Evolutionary conservation across 2,113 vertebrate species (phyloP).

Genomic region (Semicossyphus pulcher): DNA sequence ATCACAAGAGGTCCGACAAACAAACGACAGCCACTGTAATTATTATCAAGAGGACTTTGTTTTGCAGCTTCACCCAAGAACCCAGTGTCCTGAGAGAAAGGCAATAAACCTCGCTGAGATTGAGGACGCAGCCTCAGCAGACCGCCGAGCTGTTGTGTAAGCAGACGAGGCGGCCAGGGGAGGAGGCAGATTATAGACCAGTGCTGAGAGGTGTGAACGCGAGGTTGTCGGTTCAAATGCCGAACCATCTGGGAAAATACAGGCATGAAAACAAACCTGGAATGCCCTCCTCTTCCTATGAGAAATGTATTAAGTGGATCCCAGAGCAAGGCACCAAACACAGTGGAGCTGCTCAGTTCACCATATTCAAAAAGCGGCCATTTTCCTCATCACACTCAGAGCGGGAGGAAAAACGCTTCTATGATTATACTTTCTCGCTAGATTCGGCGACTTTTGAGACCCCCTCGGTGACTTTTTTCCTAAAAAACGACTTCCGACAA

Average conservation of each 20-base stretch:
- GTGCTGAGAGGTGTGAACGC: conserved; percentile 4
- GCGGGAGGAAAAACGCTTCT: no score
- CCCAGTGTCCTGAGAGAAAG: conserved; percentile 21
- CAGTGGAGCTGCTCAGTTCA: no score
- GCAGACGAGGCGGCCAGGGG: neutral
- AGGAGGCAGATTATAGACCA: conserved; percentile 34
- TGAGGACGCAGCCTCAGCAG: conserved; percentile 40
- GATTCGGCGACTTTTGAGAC: no score
- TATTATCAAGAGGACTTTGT: conserved; percentile 69
- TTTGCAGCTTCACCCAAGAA: conserved; percentile 47
- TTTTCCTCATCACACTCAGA: no score
- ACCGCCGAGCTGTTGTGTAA: conserved; percentile 7
- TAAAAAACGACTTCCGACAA: no score
- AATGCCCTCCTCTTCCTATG: no score
- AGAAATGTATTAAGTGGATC: no score
- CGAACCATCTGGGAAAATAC: neutral
- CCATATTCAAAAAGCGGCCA: no score
- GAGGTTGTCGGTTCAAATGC: conserved; percentile 5
- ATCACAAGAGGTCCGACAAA: conserved; percentile 68
- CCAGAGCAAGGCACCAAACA: no score
- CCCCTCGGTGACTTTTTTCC: no score
- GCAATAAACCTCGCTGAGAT: conserved; percentile 45
- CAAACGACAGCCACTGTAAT: conserved; percentile 64
- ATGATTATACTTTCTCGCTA: no score
- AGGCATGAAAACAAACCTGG: no score